Evolutionary conservation across 2,888 invertebrate species (phyloP).

Genomic region (Synanthedon formicaeformis): DNA sequence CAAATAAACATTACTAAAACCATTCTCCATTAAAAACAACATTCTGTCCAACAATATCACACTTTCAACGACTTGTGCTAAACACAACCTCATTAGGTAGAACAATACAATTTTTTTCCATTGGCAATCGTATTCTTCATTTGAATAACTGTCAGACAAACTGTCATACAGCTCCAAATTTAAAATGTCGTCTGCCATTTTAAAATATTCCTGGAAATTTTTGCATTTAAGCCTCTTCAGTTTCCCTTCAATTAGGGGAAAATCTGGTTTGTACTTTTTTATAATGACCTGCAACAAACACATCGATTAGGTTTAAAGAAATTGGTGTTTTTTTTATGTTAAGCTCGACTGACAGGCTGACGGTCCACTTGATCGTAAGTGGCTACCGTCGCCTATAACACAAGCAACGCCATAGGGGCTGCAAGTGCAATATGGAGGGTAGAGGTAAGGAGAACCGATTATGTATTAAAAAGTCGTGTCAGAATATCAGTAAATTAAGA

Average conservation of each 20-base stretch:
- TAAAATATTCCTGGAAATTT: conserved; percentile 78
- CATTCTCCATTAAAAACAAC: conserved; percentile 78
- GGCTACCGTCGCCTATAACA: no score
- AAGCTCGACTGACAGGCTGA: no score
- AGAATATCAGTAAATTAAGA: no score
- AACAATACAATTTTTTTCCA: conserved; percentile 77
- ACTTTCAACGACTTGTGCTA: conserved; percentile 85
- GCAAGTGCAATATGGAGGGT: no score
- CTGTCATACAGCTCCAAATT: conserved; percentile 60
- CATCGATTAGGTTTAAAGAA: no score
- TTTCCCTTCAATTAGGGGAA: conserved; percentile 53
- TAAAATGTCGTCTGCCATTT: conserved; percentile 74
- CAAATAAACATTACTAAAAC: conserved; percentile 66
- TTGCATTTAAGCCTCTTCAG: conserved; percentile 73
- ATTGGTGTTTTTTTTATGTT: background rate
- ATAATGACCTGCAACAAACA: conserved; percentile 44
- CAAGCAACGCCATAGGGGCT: no score
- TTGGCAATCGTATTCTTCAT: conserved; percentile 30
- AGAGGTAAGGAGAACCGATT: no score
- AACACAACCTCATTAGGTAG: conserved; percentile 79
- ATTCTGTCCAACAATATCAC: conserved; percentile 86
- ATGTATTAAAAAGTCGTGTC: no score
- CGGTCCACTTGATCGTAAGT: no score
- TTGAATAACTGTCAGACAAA: conserved; percentile 26
- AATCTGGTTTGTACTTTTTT: conserved; percentile 31